Base-by-base conservation (phyloP, 2,113 vertebrate species). In the Barnardius zonarius region DNA sequence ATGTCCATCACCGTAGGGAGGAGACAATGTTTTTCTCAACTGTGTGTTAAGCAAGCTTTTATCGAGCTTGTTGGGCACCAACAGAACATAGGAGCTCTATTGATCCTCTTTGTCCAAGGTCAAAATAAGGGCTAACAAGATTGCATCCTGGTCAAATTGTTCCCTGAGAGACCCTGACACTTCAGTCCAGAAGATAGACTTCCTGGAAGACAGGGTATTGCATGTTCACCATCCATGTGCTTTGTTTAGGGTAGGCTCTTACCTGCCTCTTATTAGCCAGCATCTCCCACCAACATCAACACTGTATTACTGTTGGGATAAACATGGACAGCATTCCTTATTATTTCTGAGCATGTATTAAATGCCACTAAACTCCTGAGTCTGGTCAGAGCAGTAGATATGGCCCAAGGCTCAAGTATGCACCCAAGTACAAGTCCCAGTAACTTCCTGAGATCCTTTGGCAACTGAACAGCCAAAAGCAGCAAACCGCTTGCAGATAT, bases 351-450 rank as follows among this genome's bases (percentile, higher is more conserved):
- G 28, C 17, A 28, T 20, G 2, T 51, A 35, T 55, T 41, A 30
- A 73, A 61, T 48, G 10, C 30, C 73, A 46, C 17, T 41, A n/a
- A 8, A 8, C 10, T 67, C 5, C 33, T 22, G 17, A 63, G 19
- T 37, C 17, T 72, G 33, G 6, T 39, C 49, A 1, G 2, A 69
- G 44, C 19, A n/a, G 22, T 61, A 80, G 49, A 49, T 51, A 41
- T 6, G 7, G 28, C 25, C 9, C 35, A 70, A 44, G 24, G 9
- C 49, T 66, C 35, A 70, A 64, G 43, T 51, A 23, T 33, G n/a
- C 43, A 46, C 13, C 17, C 20, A 37, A n/a, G n/a, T 20, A 46
- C 0, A 0, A 70, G 11, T 22, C 5, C 6, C 4, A 17, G 27
- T 33, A 78, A 49, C 10, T 49, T 75, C 31, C 37, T 20, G 43